Percentiles rank a stretch among this genome's conserved stretches.
Conservation (phyloP, 1,140 invertebrate genomes). For the Chrysopa pallens region DNA sequence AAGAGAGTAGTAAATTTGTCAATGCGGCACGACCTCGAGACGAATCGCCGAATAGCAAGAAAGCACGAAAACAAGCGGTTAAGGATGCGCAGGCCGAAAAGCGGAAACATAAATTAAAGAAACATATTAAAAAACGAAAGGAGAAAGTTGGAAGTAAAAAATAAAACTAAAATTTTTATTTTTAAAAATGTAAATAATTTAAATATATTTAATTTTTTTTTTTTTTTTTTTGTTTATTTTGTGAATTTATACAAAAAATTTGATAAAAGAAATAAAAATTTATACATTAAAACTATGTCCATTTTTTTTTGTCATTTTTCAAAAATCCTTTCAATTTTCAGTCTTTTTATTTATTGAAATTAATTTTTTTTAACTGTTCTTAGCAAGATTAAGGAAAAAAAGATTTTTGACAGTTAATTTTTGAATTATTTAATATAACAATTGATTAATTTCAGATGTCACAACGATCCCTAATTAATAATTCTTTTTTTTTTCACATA, state of each 20-base stretch:
- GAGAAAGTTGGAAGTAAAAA: constrained; percentile 37
- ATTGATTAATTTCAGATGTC: too few relatives aligned
- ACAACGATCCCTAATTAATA: too few relatives aligned
- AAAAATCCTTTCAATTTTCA: too few relatives aligned
- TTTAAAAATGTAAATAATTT: constrained; percentile 1
- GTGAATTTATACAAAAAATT: neutral
- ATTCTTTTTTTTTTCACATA: too few relatives aligned
- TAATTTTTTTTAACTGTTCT: too few relatives aligned
- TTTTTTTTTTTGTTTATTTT: neutral
- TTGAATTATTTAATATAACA: too few relatives aligned
- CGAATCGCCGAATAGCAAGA: constrained; percentile 76
- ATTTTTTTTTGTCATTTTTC: too few relatives aligned
- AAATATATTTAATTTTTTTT: constrained; percentile 2
- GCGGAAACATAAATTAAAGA: constrained; percentile 82
- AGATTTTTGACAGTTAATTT: too few relatives aligned
- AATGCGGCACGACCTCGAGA: constrained; percentile 57
- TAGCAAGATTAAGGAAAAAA: too few relatives aligned
- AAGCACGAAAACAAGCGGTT: constrained; percentile 64
- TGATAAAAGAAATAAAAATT: too few relatives aligned
- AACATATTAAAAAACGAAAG: constrained; percentile 87
- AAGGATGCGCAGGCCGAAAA: constrained; percentile 84
- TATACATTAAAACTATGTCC: too few relatives aligned
- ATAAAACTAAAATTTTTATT: constrained; percentile 1
- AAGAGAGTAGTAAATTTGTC: constrained; percentile 35
- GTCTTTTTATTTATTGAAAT: too few relatives aligned